Percentiles rank a stretch among this genome's conserved stretches.
Evolutionary conservation across 1,140 invertebrate genomes (phyloP).

Genomic region (Ectropis grisescens): DNA sequence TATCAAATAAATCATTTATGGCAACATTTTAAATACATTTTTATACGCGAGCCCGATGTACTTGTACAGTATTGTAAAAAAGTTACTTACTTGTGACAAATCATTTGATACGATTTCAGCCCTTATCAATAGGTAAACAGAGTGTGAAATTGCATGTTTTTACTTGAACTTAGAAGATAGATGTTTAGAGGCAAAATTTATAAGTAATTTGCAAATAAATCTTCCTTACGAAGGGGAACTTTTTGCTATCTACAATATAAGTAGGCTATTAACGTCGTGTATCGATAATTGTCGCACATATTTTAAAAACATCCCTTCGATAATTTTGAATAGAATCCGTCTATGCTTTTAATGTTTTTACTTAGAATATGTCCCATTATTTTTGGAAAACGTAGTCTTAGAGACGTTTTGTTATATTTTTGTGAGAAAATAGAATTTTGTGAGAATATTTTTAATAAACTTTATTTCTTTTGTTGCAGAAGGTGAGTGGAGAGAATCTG

Average conservation of each 20-base stretch:
- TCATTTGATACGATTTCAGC: no score
- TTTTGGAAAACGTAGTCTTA: conserved; percentile 34
- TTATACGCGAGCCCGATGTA: conserved; percentile 57
- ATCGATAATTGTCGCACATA: conserved; percentile 67
- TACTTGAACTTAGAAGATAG: no score
- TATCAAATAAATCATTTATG: conserved; percentile 61
- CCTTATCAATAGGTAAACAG: conserved; percentile 1
- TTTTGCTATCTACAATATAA: conserved; percentile 53
- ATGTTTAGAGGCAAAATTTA: conserved; percentile 45
- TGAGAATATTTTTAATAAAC: conserved; percentile 36
- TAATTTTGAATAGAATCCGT: conserved; percentile 5
- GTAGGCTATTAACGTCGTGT: conserved; percentile 60
- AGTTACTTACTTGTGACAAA: no score
- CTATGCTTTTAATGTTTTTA: conserved; percentile 10
- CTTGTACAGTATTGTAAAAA: conserved; percentile 18
- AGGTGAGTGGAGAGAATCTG: conserved; percentile 50
- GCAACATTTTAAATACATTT: conserved; percentile 68
- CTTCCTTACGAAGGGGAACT: conserved; percentile 42
- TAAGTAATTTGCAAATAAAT: conserved; percentile 69
- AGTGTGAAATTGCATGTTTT: conserved; percentile 2
- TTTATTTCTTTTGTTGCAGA: conserved; percentile 52
- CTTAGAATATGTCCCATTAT: conserved; percentile 22
- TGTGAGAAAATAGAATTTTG: conserved; percentile 10
- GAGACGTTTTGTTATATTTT: conserved; percentile 17
- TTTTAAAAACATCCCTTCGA: conserved; percentile 49